phyloP scores from a whole-genome alignment of 2,113 vertebrate species.

The Cochlearius cochlearius region DNA sequence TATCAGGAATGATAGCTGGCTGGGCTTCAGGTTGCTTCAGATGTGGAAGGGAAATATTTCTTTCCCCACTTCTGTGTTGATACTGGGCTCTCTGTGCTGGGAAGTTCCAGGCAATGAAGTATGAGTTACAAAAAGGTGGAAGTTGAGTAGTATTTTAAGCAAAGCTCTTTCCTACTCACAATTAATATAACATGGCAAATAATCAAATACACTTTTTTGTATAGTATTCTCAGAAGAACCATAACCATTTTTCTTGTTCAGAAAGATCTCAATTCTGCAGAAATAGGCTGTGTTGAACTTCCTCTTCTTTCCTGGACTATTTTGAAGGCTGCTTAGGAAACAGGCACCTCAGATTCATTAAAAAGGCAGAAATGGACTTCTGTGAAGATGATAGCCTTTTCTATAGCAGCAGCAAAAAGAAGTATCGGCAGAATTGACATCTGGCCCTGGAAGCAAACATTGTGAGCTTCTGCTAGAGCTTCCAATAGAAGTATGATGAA shows the following conservation, averaged over 20 bases:
- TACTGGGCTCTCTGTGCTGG: not conserved
- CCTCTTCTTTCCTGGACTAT: not conserved
- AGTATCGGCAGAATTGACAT: not conserved
- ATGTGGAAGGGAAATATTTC: not conserved
- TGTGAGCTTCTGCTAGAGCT: not conserved
- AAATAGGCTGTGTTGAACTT: not conserved
- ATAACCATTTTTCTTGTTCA: not conserved
- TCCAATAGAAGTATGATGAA: not conserved
- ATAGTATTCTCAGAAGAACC: not conserved
- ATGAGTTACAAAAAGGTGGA: not conserved
- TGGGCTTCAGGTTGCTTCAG: not conserved
- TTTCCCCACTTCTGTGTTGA: not conserved
- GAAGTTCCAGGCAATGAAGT: not conserved
- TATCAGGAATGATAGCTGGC: not conserved
- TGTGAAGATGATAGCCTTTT: not conserved
- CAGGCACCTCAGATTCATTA: not conserved
- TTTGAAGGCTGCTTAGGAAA: not conserved
- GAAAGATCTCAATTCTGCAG: not conserved
- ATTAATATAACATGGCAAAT: not conserved
- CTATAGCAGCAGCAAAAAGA: not conserved
- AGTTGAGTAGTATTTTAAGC: not conserved
- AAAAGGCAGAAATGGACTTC: not conserved
- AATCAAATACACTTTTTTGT: not conserved
- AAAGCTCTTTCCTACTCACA: not conserved
- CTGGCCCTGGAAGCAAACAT: not conserved